Evolutionary conservation across 1,140 invertebrate species (phyloP), one percentile per base, ranked within the genome.

Genomic region (Stratiolaelaps scimitus): DNA sequence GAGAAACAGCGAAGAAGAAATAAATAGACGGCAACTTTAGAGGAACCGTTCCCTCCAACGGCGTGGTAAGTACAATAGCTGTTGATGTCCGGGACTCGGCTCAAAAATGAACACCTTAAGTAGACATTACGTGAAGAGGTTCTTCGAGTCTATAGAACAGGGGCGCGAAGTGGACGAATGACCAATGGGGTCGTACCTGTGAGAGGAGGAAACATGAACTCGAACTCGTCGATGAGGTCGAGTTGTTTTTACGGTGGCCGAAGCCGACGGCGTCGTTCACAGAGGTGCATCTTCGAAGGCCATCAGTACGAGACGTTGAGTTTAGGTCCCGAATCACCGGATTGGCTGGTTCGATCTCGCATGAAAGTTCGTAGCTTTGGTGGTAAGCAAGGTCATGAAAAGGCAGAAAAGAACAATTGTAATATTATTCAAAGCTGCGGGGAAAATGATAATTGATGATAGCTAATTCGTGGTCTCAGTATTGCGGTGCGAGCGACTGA

Each of bases 181-280:
- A 40, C 10, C 4, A 4, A 40, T 40, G 10, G 34, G 34, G 10
- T 40, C 34, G 34, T 15, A 60, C 53, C 53, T 70, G 66, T 46
- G 34, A 69, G 7, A 67, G 65, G 29, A 67, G 46, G 30, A 65
- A 48, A 65, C 64, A 68, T 15, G 68, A 69, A 43, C 67, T 67
- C 30, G 66, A 65, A 34, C 43, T 66, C 45, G 88, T 91, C 67
- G 87, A 89, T 0, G 89, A 87, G 67, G 92, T 88, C 1, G 88
- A 92, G 76, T 92, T 87, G 75, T 88, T 92, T 74, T 92, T 92
- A 28, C 85, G 80, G 74, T 92, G 89, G 13, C 87, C 83, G 64
- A 68, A 68, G 40, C 45, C 67, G 65, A 64, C 66, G 4, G 65
- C 48, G 20, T 65, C n/a, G 68, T 28, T 20, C 28, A 67, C 20